A percentile compares a stretch with the other conserved stretches of the same genome.
Evolutionary conservation across 1,140 invertebrate species (phyloP).

Genomic region (Proctacanthus coquilletti): DNA sequence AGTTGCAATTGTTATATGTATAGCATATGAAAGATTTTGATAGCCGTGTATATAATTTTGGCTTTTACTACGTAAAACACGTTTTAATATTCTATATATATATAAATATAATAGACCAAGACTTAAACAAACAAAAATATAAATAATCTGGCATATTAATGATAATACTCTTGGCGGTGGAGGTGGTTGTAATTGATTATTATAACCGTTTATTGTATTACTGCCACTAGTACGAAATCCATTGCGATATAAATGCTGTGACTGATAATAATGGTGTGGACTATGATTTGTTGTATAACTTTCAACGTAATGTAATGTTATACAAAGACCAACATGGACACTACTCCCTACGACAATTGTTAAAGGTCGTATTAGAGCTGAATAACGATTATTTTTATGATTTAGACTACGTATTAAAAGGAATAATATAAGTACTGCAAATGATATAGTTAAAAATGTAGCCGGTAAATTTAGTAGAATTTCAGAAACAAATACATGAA

Average conservation of each 20-base stretch:
- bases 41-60: constrained; percentile 49
- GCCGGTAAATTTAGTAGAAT: constrained; percentile 69
- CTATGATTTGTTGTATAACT: constrained; percentile 27
- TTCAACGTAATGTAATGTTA: constrained; percentile 63
- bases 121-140: constrained; percentile 59
- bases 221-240: background rate
- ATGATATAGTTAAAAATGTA: constrained; percentile 69
- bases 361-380: constrained; percentile 51
- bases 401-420: constrained; percentile 56
- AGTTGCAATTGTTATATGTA: constrained; percentile 71
- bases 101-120: constrained; percentile 72
- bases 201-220: constrained; percentile 5
- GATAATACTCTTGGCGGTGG: constrained; percentile 40
- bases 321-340: constrained; percentile 58
- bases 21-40: constrained; percentile 57
- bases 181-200: constrained; percentile 7
- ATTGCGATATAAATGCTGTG: constrained; percentile 9
- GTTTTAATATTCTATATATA: constrained; percentile 54
- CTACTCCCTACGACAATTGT: constrained; percentile 56
- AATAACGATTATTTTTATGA: constrained; percentile 44
- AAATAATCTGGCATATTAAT: constrained; percentile 65
- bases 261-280: constrained; percentile 14
- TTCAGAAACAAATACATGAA: constrained; percentile 62
- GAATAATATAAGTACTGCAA: constrained; percentile 70
- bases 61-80: constrained; percentile 46